Conservation (phyloP, 30 jellyfish, hydroid and myxozoan species). For the Sanderia malayensis region DNA sequence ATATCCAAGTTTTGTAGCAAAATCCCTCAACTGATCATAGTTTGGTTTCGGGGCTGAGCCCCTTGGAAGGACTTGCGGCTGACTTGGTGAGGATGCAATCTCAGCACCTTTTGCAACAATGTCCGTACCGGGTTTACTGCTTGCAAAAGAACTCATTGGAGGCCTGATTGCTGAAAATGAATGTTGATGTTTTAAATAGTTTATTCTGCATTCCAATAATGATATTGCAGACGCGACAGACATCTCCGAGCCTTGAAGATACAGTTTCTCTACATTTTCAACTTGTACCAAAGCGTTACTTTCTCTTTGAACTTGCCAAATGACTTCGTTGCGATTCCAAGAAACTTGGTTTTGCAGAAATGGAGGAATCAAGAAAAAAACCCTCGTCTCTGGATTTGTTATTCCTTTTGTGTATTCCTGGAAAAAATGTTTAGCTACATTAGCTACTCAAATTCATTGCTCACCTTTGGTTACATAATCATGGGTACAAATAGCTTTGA, state of each 20-base stretch:
- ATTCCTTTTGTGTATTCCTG: conserved; percentile 50
- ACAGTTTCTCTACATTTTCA: conserved; percentile 6
- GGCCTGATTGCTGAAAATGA: too few relatives aligned
- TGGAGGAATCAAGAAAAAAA: conserved; percentile 11
- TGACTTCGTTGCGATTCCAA: conserved; percentile 7
- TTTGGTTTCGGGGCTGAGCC: not conserved
- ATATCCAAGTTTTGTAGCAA: conserved; percentile 75
- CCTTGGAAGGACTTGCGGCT: not conserved
- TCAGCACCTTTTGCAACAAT: conserved; percentile 11
- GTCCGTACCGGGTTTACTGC: not conserved
- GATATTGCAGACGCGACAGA: conserved; percentile 34
- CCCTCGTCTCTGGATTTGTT: conserved; percentile 38
- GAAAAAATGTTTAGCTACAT: too few relatives aligned
- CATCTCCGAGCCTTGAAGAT: conserved; percentile 39
- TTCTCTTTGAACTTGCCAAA: conserved; percentile 15
- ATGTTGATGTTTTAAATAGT: not conserved
- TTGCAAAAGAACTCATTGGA: not conserved
- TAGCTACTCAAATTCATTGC: too few relatives aligned
- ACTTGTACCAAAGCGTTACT: conserved; percentile 15
- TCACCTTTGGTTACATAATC: too few relatives aligned
- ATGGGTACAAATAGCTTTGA: too few relatives aligned
- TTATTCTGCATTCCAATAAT: not conserved
- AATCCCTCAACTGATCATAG: conserved; percentile 30
- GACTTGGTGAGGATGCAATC: not conserved
- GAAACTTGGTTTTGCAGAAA: conserved; percentile 4